A percentile compares a stretch with the other conserved stretches of the same genome.
phyloP scores from a whole-genome alignment of 2,888 invertebrate genomes.

The Ephialtes manifestator region DNA sequence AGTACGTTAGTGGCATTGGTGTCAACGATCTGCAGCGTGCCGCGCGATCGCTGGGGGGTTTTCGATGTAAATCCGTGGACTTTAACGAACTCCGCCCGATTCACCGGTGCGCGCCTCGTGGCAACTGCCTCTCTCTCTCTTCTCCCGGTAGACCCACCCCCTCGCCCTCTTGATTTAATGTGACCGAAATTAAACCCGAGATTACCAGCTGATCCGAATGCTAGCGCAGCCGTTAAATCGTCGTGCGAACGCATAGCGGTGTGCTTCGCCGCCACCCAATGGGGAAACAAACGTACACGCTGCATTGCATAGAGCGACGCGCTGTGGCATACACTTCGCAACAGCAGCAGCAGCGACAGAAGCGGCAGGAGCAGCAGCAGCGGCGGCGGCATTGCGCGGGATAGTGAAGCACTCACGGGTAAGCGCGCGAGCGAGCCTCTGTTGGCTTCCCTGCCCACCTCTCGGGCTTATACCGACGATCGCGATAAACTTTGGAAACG shows the following conservation, averaged over 20 bases:
- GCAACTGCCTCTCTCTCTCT: slow-evolving; percentile 60
- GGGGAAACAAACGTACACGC: slow-evolving; percentile 28
- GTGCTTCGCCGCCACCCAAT: slow-evolving; percentile 3
- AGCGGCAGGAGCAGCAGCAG: neutral
- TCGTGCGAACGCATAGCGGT: slow-evolving; percentile 69
- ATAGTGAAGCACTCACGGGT: slow-evolving; percentile 11
- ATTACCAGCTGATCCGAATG: slow-evolving; percentile 80
- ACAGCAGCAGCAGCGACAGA: neutral
- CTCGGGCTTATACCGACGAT: slow-evolving; percentile 74
- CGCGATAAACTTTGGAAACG: slow-evolving; percentile 78
- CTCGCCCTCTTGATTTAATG: slow-evolving; percentile 77
- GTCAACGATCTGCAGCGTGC: slow-evolving; percentile 61
- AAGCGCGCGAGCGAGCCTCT: neutral
- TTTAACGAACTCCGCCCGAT: slow-evolving; percentile 66
- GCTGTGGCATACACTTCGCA: neutral
- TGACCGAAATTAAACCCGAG: slow-evolving; percentile 82
- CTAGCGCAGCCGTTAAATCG: slow-evolving; percentile 79
- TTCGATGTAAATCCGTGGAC: slow-evolving; percentile 66
- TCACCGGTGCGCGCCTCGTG: slow-evolving; percentile 17
- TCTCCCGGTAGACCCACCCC: slow-evolving; percentile 29
- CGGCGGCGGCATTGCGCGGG: slow-evolving; percentile 9
- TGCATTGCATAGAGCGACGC: slow-evolving; percentile 21
- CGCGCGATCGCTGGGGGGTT: slow-evolving; percentile 36
- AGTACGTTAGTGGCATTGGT: slow-evolving; percentile 51
- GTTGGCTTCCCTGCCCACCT: neutral